phyloP scores from a whole-genome alignment of 2,888 invertebrate species.

The Nymphalis urticae region DNA sequence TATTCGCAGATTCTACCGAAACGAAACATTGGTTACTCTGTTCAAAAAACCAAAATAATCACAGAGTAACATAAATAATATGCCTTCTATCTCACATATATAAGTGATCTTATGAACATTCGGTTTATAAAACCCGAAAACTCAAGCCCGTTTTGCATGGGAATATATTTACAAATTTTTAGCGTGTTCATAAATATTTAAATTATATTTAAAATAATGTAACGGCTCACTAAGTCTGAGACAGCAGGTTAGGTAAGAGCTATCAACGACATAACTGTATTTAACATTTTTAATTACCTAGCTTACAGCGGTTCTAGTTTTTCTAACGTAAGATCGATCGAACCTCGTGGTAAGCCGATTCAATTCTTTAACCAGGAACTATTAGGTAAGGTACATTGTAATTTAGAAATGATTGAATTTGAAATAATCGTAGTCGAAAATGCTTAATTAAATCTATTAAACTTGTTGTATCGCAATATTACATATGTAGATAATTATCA shows the following conservation, averaged over 20 bases:
- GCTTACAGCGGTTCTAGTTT: slow-evolving; percentile 37
- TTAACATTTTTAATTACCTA: slow-evolving; percentile 41
- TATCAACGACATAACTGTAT: slow-evolving; percentile 35
- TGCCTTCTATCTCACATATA: no score
- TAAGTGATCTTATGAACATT: no score
- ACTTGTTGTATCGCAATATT: background rate
- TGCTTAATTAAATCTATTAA: background rate
- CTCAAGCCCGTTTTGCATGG: background rate
- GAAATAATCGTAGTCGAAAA: background rate
- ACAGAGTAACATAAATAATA: no score
- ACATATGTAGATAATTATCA: no score
- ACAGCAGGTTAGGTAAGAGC: slow-evolving; percentile 28
- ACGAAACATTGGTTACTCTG: no score
- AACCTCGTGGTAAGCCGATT: slow-evolving; percentile 33
- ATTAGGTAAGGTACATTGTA: slow-evolving; percentile 20
- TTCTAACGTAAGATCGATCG: slow-evolving; percentile 25
- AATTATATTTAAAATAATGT: slow-evolving; percentile 4
- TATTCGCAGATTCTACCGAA: no score
- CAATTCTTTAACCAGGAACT: slow-evolving; percentile 20
- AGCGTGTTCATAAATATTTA: slow-evolving; percentile 8
- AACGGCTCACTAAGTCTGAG: slow-evolving; percentile 6
- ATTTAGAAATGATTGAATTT: slow-evolving; percentile 8
- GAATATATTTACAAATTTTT: slow-evolving; percentile 4
- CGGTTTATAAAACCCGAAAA: background rate
- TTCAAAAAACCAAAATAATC: no score